Evolutionary conservation across 1,140 invertebrate genomes (phyloP), one percentile per base, ranked within the genome.

Genomic region (Penaeus indicus): DNA sequence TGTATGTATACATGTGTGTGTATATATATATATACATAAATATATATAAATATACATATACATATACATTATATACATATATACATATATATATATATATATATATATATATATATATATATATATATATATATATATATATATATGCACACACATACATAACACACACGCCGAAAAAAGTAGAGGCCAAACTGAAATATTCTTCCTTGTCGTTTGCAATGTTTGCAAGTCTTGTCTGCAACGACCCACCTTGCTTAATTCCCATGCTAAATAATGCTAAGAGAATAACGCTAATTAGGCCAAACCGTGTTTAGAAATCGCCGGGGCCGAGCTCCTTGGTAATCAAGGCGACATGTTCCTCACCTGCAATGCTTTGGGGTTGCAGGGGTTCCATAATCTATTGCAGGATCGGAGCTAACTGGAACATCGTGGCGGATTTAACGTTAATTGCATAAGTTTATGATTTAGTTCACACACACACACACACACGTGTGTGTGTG

Each of bases 71-170:
- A 67, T 16, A 67, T 67, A 67, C 16, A 67, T 18, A 1, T 67
- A n/a, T 67, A 18, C 18, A 67, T 67, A n/a, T 64, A 64, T 64
- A n/a, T 64, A 64, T 64, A n/a, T 64, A 64, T 64, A 64, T 64
- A 64, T 64, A 64, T 64, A 64, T 64, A 64, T 3, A 64, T 64
- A 64, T 64, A 64, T 64, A 64, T 64, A 64, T 64, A 64, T 64
- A 64, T 64, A 64, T 64, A 64, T 64, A 64, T 64, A 64, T 64
- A 64, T 64, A 64, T 64, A 64, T 64, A 64, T 64, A 64, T 64
- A 64, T 64, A 64, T 64, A 64, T 64, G n/a, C n/a, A n/a, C n/a
- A n/a, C n/a, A 64, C n/a, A 64, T 64, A 64, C n/a, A 64, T 64
- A 64, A 64, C 22, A 13, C 22, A 64, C 13, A 22, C 13, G 62